phyloP scores from a whole-genome alignment of 2,888 invertebrate genomes.

The Vannuccia rotundouncinata region DNA sequence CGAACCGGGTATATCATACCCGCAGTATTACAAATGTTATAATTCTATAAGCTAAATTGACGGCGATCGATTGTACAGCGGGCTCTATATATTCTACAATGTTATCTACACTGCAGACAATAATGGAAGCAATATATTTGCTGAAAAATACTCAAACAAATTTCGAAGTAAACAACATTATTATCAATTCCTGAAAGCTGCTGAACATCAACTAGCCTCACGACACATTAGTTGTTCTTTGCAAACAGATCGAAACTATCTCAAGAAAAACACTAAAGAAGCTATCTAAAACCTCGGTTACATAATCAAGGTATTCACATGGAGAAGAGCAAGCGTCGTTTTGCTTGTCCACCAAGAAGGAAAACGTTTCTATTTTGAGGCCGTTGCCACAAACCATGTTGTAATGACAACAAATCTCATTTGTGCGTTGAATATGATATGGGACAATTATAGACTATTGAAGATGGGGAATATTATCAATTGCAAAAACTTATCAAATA shows the following conservation, averaged over 20 bases:
- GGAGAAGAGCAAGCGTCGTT: conserved; percentile 24
- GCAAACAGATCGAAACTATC: conserved; percentile 21
- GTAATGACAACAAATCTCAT: conserved; percentile 6
- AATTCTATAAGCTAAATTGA: not conserved
- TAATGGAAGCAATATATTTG: conserved; percentile 16
- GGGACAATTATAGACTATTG: conserved; percentile 23
- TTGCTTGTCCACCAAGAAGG: conserved; percentile 19
- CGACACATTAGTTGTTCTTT: not conserved
- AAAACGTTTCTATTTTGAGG: conserved; percentile 5
- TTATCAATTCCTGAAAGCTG: conserved; percentile 24
- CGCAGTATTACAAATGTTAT: conserved; percentile 15
- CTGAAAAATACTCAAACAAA: conserved; percentile 15
- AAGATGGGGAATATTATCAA: conserved; percentile 4
- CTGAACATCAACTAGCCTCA: not conserved
- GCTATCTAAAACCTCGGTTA: conserved; percentile 18
- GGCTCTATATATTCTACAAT: conserved; percentile 12
- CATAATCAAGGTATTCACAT: conserved; percentile 15
- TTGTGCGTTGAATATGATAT: conserved; percentile 11
- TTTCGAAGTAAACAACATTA: not conserved
- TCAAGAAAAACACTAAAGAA: conserved; percentile 24
- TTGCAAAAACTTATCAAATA: conserved; percentile 7
- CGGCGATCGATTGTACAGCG: conserved; percentile 8
- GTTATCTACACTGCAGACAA: conserved; percentile 1
- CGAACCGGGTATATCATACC: conserved; percentile 15
- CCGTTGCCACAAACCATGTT: conserved; percentile 21